Percentiles rank a stretch among this genome's conserved stretches.
phyloP scores from a whole-genome alignment of 2,888 invertebrate genomes.

The Micropterix aruncella region DNA sequence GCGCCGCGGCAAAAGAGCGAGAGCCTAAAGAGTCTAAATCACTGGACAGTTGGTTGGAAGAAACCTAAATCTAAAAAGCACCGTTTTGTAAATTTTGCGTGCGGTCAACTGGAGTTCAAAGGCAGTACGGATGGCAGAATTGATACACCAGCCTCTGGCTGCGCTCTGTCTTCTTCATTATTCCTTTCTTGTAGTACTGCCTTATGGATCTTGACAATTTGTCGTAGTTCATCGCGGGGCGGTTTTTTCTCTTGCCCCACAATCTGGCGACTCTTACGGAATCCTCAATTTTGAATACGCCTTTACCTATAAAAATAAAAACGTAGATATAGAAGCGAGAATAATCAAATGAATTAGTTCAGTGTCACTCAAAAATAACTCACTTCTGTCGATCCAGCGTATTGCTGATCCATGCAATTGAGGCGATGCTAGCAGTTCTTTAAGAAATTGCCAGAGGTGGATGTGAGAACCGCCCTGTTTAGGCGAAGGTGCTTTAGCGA shows the following conservation, averaged over 20 bases:
- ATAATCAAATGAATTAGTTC: too few species aligned
- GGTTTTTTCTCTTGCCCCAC: conserved; percentile 96
- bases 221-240: conserved; percentile 99
- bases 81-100: conserved; percentile 6
- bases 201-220: conserved; percentile 94
- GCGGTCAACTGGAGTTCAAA: conserved; percentile 33
- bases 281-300: conserved; percentile 98
- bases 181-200: conserved; percentile 98
- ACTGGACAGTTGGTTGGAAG: background rate
- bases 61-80: conserved; percentile 2
- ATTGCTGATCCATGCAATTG: conserved; percentile 88
- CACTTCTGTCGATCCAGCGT: conserved; percentile 87
- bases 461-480: conserved; percentile 73
- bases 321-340: background rate
- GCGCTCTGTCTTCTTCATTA: conserved; percentile 98
- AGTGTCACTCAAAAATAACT: conserved; percentile 23
- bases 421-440: conserved; percentile 83
- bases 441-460: conserved; percentile 97
- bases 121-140: conserved; percentile 90
- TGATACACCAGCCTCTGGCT: conserved; percentile 98
- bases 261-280: conserved; percentile 92
- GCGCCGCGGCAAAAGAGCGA: conserved; percentile 5
- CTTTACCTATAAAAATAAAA: conserved; percentile 41
- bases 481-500: conserved; percentile 18
- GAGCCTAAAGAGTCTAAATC: conserved; percentile 6